A percentile compares a stretch with the other conserved stretches of the same genome.
These are phyloP conservation scores for Panopea generosa DNA, from an alignment of 2,888 invertebrate genomes.

Conservation along the genomic window DNA sequence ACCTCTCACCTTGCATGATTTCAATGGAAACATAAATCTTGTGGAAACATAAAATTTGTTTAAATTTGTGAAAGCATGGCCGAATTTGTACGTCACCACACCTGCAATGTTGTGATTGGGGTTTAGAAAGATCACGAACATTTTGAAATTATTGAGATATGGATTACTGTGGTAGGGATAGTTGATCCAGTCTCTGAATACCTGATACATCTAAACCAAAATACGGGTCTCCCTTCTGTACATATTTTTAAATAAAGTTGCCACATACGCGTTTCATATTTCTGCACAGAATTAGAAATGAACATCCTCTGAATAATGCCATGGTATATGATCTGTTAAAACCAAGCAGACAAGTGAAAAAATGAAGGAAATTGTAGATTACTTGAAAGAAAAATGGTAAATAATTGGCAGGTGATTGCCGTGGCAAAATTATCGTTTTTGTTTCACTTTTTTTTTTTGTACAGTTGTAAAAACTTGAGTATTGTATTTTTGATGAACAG, in stretches of 20 bases:
- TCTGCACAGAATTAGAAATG: too few relatives aligned
- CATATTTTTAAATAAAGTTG: not conserved
- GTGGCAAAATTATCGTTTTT: too few relatives aligned
- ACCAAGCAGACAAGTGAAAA: too few relatives aligned
- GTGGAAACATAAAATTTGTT: slow-evolving; percentile 5
- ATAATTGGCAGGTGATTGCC: too few relatives aligned
- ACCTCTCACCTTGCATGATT: slow-evolving; percentile 7
- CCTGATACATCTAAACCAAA: slow-evolving; percentile 8
- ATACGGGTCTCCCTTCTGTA: slow-evolving; percentile 1
- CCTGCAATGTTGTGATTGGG: slow-evolving; percentile 33
- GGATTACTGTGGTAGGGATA: slow-evolving; percentile 12
- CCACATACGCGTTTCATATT: slow-evolving; percentile 1
- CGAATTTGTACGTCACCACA: slow-evolving; percentile 34
- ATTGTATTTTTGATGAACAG: too few relatives aligned
- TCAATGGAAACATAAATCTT: slow-evolving; percentile 15
- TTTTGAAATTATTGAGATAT: slow-evolving; percentile 13
- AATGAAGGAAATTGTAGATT: too few relatives aligned
- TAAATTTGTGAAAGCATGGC: slow-evolving; percentile 14
- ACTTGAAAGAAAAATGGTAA: too few relatives aligned
- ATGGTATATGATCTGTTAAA: too few relatives aligned
- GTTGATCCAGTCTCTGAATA: slow-evolving; percentile 15
- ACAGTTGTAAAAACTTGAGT: too few relatives aligned
- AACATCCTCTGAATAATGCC: too few relatives aligned
- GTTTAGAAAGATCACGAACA: slow-evolving; percentile 21
- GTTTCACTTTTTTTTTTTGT: too few relatives aligned